Conservation (phyloP, 2,888 invertebrate genomes). For the Automeris io region DNA sequence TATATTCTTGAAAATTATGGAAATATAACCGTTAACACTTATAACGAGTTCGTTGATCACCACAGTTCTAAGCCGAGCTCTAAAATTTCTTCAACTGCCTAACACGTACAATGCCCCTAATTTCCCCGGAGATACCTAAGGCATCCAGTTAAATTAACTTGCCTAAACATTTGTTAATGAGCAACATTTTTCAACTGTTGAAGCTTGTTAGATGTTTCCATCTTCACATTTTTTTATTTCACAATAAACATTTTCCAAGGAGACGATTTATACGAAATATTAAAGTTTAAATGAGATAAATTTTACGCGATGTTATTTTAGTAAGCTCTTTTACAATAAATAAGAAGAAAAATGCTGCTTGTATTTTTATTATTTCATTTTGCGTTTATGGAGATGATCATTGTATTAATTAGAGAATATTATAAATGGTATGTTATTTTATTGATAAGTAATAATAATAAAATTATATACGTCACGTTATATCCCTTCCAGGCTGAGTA, state of each 20-base stretch:
- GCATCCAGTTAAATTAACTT: conserved; percentile 63
- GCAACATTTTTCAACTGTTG: conserved; percentile 56
- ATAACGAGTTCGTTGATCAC: conserved; percentile 34
- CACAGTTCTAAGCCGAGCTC: conserved; percentile 35
- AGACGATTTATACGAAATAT: conserved; percentile 11
- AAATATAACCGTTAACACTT: conserved; percentile 21
- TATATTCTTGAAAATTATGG: conserved; percentile 10
- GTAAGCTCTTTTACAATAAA: too few relatives aligned
- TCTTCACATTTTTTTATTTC: conserved; percentile 37
- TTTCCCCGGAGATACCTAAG: conserved; percentile 56
- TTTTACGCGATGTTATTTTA: conserved; percentile 2
- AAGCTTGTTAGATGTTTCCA: conserved; percentile 41
- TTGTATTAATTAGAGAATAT: too few relatives aligned
- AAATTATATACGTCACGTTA: too few relatives aligned
- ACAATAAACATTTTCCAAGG: conserved; percentile 24
- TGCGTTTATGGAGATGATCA: too few relatives aligned
- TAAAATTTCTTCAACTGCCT: conserved; percentile 44
- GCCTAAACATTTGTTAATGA: conserved; percentile 66
- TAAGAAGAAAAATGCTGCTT: too few relatives aligned
- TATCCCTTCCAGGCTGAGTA: too few relatives aligned
- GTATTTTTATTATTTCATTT: too few relatives aligned
- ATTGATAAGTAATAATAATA: too few relatives aligned
- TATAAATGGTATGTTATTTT: too few relatives aligned
- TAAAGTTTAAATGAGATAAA: conserved; percentile 5
- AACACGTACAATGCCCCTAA: conserved; percentile 55